These are phyloP conservation scores for Auanema freiburgensis DNA, from an alignment of 2,888 invertebrate species.

Conservation along the genomic window DNA sequence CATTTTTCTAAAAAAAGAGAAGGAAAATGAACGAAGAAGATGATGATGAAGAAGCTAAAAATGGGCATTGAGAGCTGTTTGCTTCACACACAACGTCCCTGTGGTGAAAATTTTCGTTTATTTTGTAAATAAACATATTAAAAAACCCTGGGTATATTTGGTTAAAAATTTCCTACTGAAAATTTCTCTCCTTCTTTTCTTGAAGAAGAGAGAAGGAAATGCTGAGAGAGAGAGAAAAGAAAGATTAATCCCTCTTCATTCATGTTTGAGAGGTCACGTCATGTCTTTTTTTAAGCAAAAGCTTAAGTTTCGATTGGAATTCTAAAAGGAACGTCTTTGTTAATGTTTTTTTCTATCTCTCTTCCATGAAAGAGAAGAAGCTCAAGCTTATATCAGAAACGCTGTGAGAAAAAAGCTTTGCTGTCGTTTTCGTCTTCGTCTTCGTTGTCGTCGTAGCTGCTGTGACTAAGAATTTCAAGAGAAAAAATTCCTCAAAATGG, in stretches of 20 bases:
- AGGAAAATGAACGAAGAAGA: not conserved
- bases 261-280: not conserved
- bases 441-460: not conserved
- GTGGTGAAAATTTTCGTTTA: conserved; percentile 16
- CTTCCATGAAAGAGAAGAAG: too few relatives aligned
- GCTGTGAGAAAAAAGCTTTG: not conserved
- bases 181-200: conserved; percentile 3
- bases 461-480: not conserved
- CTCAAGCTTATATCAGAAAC: too few relatives aligned
- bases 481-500: too few relatives aligned
- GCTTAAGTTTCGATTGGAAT: not conserved
- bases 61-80: conserved; percentile 2
- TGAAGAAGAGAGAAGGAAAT: not conserved
- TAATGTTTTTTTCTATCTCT: not conserved
- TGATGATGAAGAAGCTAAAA: conserved; percentile 6
- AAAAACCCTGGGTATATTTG: too few relatives aligned
- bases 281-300: not conserved
- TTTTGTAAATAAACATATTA: conserved; percentile 21
- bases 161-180: too few relatives aligned
- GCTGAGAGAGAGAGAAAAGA: too few relatives aligned
- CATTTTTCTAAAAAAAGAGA: too few relatives aligned
- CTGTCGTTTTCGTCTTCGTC: not conserved
- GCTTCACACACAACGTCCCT: conserved; percentile 5
- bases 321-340: not conserved
- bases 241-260: not conserved